Conservation (phyloP, 2,113 vertebrate species). For the Murina feae region DNA sequence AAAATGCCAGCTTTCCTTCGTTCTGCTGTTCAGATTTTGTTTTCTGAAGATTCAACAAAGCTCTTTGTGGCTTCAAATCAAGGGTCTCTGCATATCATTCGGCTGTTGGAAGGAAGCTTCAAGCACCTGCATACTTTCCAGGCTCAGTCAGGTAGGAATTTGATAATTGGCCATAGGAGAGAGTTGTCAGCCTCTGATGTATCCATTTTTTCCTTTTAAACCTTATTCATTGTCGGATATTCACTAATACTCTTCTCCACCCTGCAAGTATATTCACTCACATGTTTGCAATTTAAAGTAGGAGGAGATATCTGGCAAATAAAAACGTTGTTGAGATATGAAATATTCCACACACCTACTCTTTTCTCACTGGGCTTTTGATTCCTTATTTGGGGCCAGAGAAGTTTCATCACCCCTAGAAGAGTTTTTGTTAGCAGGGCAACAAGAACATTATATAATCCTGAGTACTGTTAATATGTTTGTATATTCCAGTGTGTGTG, state of each 20-base stretch:
- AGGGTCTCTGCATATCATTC: slow-evolving; percentile 83
- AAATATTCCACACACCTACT: slow-evolving; percentile 52
- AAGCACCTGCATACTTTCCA: slow-evolving; percentile 84
- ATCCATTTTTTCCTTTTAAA: background rate
- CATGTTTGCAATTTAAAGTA: slow-evolving; percentile 49
- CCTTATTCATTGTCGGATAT: background rate
- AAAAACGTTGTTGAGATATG: background rate
- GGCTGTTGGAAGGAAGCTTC: slow-evolving; percentile 82
- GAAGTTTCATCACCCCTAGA: slow-evolving; percentile 34
- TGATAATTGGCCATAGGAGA: background rate
- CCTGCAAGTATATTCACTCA: background rate
- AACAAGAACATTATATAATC: slow-evolving; percentile 36
- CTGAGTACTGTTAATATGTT: background rate
- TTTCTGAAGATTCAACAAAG: slow-evolving; percentile 87
- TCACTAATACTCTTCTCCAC: background rate
- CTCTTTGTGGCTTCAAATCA: slow-evolving; percentile 85
- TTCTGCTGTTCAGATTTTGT: slow-evolving; percentile 88
- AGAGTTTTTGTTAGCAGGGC: slow-evolving; percentile 39
- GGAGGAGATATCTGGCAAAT: slow-evolving; percentile 43
- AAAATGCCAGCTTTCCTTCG: slow-evolving; percentile 83
- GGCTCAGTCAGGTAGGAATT: slow-evolving; percentile 83
- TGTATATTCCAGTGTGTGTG: background rate
- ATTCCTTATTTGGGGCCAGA: slow-evolving; percentile 39
- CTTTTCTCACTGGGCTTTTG: slow-evolving; percentile 51
- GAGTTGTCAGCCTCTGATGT: background rate